Evolutionary conservation across 2,113 vertebrate genomes (phyloP).

Genomic region (Entomyzon cyanotis): DNA sequence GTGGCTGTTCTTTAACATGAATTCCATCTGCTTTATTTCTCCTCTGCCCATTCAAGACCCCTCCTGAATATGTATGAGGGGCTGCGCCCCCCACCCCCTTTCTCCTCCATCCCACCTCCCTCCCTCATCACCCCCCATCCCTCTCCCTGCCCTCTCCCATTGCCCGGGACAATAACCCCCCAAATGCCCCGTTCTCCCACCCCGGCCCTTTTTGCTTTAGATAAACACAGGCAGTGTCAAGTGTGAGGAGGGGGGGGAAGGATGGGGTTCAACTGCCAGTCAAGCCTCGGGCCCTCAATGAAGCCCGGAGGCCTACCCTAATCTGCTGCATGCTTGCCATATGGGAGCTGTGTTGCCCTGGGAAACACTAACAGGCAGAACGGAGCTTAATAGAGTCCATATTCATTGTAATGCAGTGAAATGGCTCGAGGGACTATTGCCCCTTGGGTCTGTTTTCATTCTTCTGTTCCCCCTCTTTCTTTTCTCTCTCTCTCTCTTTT

Average conservation of each 20-base stretch:
- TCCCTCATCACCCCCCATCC: not conserved
- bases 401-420: constrained; percentile 99
- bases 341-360: constrained; percentile 95
- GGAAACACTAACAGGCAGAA: constrained; percentile 99
- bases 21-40: constrained; percentile 88
- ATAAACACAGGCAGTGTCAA: constrained; percentile 99
- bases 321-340: constrained; percentile 92
- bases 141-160: constrained; percentile 67
- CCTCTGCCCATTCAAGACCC: constrained; percentile 73
- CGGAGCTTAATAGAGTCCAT: constrained; percentile 99
- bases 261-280: constrained; percentile 89
- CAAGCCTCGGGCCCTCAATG: constrained; percentile 81
- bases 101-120: constrained; percentile 27
- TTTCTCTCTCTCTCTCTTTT: constrained; percentile 26
- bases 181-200: constrained; percentile 77
- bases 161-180: constrained; percentile 79
- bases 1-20: constrained; percentile 79
- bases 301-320: constrained; percentile 83
- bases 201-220: constrained; percentile 79
- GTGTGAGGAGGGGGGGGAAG: constrained; percentile 84
- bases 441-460: constrained; percentile 81
- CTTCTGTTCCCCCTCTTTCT: constrained; percentile 73
- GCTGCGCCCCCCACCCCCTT: constrained; percentile 21
- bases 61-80: constrained; percentile 91
- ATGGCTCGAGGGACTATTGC: constrained; percentile 87